Percentiles rank a stretch among this genome's conserved stretches.
phyloP scores from a whole-genome alignment of 2,113 vertebrate genomes.

The Datnioides undecimradiatus region DNA sequence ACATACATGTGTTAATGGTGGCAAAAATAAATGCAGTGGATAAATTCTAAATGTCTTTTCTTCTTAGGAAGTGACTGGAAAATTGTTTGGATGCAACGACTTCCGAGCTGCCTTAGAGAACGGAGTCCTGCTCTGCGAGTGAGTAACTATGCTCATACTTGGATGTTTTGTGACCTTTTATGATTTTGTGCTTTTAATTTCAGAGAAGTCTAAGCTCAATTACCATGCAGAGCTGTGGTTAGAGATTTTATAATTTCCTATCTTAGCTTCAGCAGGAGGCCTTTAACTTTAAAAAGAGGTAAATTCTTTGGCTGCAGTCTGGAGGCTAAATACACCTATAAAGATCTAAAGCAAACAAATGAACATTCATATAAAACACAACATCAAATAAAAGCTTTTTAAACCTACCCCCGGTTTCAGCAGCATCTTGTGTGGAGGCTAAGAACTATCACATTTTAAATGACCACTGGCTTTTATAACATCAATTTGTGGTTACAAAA shows the following conservation, averaged over 20 bases:
- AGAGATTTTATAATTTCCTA: constrained; percentile 10
- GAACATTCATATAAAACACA: background rate
- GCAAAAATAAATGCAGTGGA: background rate
- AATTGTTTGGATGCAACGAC: constrained; percentile 88
- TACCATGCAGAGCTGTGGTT: background rate
- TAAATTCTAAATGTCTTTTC: constrained; percentile 2
- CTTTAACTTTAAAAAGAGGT: background rate
- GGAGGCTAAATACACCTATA: background rate
- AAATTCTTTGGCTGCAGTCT: background rate
- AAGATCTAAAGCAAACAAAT: too few species aligned
- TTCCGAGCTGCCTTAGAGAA: constrained; percentile 95
- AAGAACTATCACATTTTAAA: background rate
- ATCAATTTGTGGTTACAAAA: background rate
- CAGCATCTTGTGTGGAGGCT: background rate
- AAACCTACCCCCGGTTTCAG: background rate
- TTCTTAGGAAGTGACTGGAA: constrained; percentile 90
- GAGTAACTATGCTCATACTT: constrained; percentile 78
- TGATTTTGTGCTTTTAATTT: background rate
- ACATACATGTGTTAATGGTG: background rate
- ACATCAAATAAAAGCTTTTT: background rate
- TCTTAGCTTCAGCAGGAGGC: background rate
- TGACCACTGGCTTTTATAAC: background rate
- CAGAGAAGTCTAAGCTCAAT: background rate
- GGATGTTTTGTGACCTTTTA: background rate
- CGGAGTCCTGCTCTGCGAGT: constrained; percentile 95